These are phyloP conservation scores for Stenchaetothrips biformis DNA, from an alignment of 2,888 invertebrate species.

Conservation along the genomic window DNA sequence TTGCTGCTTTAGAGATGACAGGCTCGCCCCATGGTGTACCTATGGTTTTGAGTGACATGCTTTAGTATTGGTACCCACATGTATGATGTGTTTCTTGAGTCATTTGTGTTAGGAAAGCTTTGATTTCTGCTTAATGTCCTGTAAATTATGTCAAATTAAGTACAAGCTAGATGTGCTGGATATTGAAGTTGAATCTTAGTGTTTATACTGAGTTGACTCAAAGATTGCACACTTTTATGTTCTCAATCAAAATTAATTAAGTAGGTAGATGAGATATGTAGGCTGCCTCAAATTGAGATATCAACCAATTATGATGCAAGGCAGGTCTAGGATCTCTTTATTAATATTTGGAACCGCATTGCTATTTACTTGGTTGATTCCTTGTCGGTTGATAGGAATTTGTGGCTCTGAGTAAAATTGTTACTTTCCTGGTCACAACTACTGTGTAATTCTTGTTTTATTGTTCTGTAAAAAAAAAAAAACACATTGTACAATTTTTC, in stretches of 20 bases:
- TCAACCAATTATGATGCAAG: constrained; percentile 16
- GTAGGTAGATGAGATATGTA: constrained; percentile 15
- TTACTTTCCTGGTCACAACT: not conserved
- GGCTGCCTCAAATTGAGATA: constrained; percentile 14
- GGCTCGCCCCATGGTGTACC: constrained; percentile 17
- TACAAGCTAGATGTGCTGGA: not conserved
- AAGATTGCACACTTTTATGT: constrained; percentile 20
- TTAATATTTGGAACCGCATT: constrained; percentile 18
- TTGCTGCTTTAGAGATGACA: constrained; percentile 21
- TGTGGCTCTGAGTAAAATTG: constrained; percentile 10
- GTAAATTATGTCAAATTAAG: constrained; percentile 13
- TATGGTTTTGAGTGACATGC: constrained; percentile 21
- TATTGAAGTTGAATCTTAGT: constrained; percentile 16
- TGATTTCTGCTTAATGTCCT: constrained; percentile 10
- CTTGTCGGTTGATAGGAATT: not conserved
- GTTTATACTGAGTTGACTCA: not conserved
- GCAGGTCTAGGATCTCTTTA: constrained; percentile 24
- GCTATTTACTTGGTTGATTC: constrained; percentile 12
- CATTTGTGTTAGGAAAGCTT: constrained; percentile 15
- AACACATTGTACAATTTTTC: constrained; percentile 18
- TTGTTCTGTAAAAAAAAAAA: constrained; percentile 11
- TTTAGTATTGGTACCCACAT: constrained; percentile 14
- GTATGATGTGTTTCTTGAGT: constrained; percentile 23
- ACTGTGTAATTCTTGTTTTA: constrained; percentile 16
- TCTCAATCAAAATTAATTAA: constrained; percentile 24